Evolutionary conservation across 2,113 vertebrate genomes (phyloP), one percentile per base, ranked within the genome.

Genomic region (Etheostoma spectabile): DNA sequence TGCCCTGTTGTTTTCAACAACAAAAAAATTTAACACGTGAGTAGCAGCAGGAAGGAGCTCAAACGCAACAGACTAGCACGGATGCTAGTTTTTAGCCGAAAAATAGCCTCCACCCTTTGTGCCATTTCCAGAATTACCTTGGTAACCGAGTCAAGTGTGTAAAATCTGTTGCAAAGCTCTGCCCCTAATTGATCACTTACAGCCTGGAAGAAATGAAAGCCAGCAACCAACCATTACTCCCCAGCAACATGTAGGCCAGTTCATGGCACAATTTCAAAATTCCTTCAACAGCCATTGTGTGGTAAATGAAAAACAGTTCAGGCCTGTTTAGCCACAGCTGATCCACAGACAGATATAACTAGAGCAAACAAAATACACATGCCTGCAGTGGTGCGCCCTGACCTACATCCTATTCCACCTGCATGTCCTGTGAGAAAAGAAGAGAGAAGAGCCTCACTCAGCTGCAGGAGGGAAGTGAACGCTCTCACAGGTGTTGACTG

Each of bases 321-420:
- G 78, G 80, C 62, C 42, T 79, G 75, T 87, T 79, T 61, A 72
- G 80, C 86, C 66, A 69, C 74, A 81, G 86, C 65, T 81, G 80
- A 88, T 87, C 61, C 80, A 72, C 73, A 69, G 82, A 81, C 84
- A 85, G 72, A 82, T 83, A 82, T 66, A 90, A 81, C 62, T 61
- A 21, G 15, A 74, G 88, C 72, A 52, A 84, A 74, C 79, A 88
- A 88, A 90, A 82, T 38, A 74, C 72, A 81, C 68, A 91, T 42
- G 84, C 75, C 56, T 74, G 59, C 63, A 69, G 79, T 22, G 51
- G 74, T 45, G 35, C 18, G 51, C 56, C 61, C 57, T 84, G 86
- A 91, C 86, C 85, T 69, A 88, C 82, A 87, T 92, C 86, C 88
- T 71, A 69, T 84, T 83, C 82, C 91, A 84, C 74, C 82, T 79